Evolutionary conservation across 2,113 vertebrate species (phyloP).

Genomic region (Scomber scombrus): DNA sequence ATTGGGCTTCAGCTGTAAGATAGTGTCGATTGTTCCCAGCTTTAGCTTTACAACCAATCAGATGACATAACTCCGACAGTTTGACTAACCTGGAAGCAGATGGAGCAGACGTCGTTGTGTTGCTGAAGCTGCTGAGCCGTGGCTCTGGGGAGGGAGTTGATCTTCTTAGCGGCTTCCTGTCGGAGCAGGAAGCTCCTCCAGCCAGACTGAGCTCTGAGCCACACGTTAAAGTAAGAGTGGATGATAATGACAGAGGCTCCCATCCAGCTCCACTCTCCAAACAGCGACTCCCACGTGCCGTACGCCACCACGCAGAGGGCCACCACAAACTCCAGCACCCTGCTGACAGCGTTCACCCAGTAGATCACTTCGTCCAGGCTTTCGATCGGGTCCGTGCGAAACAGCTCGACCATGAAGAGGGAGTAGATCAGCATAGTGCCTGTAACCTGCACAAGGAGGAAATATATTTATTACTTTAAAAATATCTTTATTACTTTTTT

Average conservation of each 20-base stretch:
- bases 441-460: slow-evolving; percentile 79
- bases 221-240: slow-evolving; percentile 93
- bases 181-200: slow-evolving; percentile 91
- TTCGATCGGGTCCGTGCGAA: slow-evolving; percentile 83
- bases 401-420: slow-evolving; percentile 89
- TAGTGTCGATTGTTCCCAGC: not conserved
- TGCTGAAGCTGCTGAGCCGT: slow-evolving; percentile 82
- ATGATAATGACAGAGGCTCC: slow-evolving; percentile 90
- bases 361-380: slow-evolving; percentile 91
- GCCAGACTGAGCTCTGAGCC: slow-evolving; percentile 89
- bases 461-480: too few species aligned
- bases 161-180: slow-evolving; percentile 88
- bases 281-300: slow-evolving; percentile 89
- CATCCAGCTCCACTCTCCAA: slow-evolving; percentile 93
- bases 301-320: slow-evolving; percentile 91
- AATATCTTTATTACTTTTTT: too few species aligned
- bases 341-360: slow-evolving; percentile 87
- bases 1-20: too few species aligned
- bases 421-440: slow-evolving; percentile 90
- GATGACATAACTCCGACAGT: not conserved
- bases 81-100: slow-evolving; percentile 90
- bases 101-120: slow-evolving; percentile 89
- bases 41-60: not conserved
- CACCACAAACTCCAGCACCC: slow-evolving; percentile 91
- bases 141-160: slow-evolving; percentile 86